A percentile compares a stretch with the other conserved stretches of the same genome.
Conservation (phyloP, 2,888 invertebrate species). For the Ceriagrion tenellum region DNA sequence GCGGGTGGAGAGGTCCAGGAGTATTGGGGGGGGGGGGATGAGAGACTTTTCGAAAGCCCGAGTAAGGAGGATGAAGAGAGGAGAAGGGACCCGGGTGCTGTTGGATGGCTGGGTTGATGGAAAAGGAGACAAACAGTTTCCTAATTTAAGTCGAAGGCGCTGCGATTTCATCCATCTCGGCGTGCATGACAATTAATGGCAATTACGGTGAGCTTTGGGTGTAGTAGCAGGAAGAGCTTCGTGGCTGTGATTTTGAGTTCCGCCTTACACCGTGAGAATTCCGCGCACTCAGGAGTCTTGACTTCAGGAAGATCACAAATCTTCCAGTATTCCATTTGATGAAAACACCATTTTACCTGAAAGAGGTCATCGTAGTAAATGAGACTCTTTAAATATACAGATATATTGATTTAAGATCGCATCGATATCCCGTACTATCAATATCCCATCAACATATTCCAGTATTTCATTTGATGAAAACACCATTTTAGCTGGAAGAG, state of each 20-base stretch:
- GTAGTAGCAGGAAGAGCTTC: not conserved
- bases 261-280: not conserved
- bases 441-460: too few species aligned
- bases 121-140: slow-evolving; percentile 19
- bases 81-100: not conserved
- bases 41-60: not conserved
- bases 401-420: too few species aligned
- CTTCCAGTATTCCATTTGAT: too few species aligned
- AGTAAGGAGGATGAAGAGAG: not conserved
- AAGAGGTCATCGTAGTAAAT: too few species aligned
- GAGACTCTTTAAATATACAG: too few species aligned
- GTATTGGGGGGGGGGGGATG: not conserved
- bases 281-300: not conserved
- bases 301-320: too few species aligned
- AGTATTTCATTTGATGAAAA: too few species aligned
- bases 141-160: not conserved
- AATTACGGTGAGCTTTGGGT: not conserved
- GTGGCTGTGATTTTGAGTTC: not conserved
- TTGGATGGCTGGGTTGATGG: not conserved
- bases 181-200: not conserved
- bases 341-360: too few species aligned
- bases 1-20: not conserved
- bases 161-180: not conserved
- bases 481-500: too few species aligned
- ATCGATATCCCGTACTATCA: too few species aligned